Evolutionary conservation across 2,113 vertebrate species (phyloP).

Genomic region (Platichthys flesus): DNA sequence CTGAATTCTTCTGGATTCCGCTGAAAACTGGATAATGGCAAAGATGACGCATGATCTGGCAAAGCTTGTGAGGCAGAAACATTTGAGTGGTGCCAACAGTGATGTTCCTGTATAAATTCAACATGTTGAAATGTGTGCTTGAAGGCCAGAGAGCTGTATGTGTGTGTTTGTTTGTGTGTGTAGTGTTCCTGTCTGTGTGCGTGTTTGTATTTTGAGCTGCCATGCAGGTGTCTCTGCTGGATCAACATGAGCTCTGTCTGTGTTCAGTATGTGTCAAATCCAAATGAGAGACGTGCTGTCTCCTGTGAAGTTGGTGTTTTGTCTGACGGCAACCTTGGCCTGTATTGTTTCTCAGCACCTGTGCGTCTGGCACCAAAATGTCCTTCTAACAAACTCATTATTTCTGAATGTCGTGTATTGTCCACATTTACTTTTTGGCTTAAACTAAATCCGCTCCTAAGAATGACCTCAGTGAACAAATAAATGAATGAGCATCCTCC

Average conservation of each 20-base stretch:
- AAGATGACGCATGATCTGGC: slow-evolving; percentile 21
- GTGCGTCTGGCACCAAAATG: neutral
- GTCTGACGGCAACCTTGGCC: neutral
- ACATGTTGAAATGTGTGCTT: neutral
- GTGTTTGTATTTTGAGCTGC: neutral
- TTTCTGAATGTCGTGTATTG: neutral
- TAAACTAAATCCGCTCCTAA: neutral
- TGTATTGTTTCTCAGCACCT: too few relatives aligned
- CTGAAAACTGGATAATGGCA: slow-evolving; percentile 24
- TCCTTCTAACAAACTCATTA: neutral
- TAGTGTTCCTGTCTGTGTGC: neutral
- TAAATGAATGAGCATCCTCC: neutral
- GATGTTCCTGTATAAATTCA: slow-evolving; percentile 23
- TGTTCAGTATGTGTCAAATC: slow-evolving; percentile 10
- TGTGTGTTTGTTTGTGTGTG: neutral
- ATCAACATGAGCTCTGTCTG: neutral
- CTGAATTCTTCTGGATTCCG: neutral
- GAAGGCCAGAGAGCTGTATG: slow-evolving; percentile 1
- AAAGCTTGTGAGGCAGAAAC: slow-evolving; percentile 2
- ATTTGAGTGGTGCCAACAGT: slow-evolving; percentile 2
- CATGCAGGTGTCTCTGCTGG: slow-evolving; percentile 30
- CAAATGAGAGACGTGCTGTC: slow-evolving; percentile 15
- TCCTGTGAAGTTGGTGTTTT: slow-evolving; percentile 15
- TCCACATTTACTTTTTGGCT: neutral
- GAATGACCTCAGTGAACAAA: neutral